A percentile compares a stretch with the other conserved stretches of the same genome.
phyloP scores from a whole-genome alignment of 2,888 invertebrate species.

The Tenthredo scrophulariae region DNA sequence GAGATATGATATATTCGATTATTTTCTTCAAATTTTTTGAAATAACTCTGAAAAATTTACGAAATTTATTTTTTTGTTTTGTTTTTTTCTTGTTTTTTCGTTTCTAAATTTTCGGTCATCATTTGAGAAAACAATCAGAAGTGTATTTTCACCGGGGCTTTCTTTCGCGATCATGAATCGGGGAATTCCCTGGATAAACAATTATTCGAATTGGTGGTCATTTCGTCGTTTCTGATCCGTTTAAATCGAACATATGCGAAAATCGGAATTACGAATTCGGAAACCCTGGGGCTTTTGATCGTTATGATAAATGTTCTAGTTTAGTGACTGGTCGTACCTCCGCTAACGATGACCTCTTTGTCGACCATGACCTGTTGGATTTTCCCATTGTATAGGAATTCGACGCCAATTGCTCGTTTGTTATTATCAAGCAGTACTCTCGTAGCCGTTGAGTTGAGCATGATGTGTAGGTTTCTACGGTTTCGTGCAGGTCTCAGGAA shows the following conservation, averaged over 20 bases:
- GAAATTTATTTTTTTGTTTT: too few relatives aligned
- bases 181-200: too few relatives aligned
- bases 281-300: neutral
- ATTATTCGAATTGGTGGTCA: too few relatives aligned
- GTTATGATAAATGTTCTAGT: neutral
- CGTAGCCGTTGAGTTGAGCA: conserved; percentile 90
- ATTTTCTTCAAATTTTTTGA: neutral
- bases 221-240: too few relatives aligned
- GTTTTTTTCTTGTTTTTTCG: too few relatives aligned
- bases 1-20: neutral
- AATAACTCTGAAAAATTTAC: neutral
- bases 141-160: too few relatives aligned
- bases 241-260: neutral
- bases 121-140: too few relatives aligned
- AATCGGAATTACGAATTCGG: neutral
- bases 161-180: too few relatives aligned
- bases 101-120: too few relatives aligned
- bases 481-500: conserved; percentile 89
- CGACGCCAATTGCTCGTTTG: conserved; percentile 89
- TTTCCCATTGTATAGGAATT: conserved; percentile 82
- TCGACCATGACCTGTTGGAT: conserved; percentile 82
- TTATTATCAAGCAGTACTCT: conserved; percentile 86
- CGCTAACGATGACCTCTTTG: conserved; percentile 85
- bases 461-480: conserved; percentile 89
- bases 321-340: conserved; percentile 71